phyloP scores from a whole-genome alignment of 2,113 vertebrate species.

The Daubentonia madagascariensis region DNA sequence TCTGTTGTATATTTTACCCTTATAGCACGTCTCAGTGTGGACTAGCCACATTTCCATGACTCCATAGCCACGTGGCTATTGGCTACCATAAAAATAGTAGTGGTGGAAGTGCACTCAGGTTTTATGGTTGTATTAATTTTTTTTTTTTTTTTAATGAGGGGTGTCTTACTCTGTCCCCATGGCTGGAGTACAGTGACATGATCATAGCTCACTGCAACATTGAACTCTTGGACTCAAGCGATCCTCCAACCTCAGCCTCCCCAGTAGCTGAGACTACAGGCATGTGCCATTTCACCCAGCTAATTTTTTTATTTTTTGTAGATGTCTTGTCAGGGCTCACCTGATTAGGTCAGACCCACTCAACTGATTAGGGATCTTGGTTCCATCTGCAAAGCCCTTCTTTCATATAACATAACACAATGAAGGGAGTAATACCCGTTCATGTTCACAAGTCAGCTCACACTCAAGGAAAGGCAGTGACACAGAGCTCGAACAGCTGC shows the following conservation, averaged over 20 bases:
- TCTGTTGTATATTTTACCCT: background rate
- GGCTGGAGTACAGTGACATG: no score
- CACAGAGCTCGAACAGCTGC: background rate
- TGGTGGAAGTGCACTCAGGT: background rate
- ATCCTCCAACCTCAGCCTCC: no score
- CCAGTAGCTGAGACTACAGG: no score
- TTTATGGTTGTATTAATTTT: background rate
- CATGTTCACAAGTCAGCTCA: background rate
- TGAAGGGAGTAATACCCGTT: background rate
- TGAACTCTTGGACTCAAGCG: no score
- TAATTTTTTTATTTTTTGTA: no score
- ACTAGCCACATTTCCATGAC: background rate
- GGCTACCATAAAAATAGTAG: no score
- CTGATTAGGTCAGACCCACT: background rate
- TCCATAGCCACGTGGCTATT: background rate
- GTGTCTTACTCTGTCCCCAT: no score
- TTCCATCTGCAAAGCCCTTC: background rate
- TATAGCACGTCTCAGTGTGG: background rate
- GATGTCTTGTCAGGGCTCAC: no score
- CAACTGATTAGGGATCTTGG: background rate
- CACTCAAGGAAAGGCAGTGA: background rate
- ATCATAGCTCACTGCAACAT: no score
- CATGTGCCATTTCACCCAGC: no score
- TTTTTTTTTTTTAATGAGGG: no score
- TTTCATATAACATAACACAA: background rate